A percentile compares a stretch with the other conserved stretches of the same genome.
phyloP scores from a whole-genome alignment of 2,797 vertebrate genomes.

The Siniperca scherzeri region DNA sequence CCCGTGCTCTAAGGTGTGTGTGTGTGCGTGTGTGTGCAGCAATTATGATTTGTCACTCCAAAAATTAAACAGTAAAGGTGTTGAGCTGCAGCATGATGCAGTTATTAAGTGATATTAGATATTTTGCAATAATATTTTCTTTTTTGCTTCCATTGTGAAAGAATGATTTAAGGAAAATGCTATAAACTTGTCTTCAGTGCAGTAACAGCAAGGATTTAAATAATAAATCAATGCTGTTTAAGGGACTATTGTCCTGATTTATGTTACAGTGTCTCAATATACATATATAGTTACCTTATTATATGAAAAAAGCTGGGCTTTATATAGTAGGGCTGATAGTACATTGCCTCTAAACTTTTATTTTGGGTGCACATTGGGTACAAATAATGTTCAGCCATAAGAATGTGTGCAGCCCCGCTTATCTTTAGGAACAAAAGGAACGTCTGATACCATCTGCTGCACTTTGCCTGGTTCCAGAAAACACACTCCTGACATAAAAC shows the following conservation, averaged over 20 bases:
- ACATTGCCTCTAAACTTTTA: background rate
- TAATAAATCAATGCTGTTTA: slow-evolving; percentile 26
- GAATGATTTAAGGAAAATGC: background rate
- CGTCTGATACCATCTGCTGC: slow-evolving; percentile 14
- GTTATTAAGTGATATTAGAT: background rate
- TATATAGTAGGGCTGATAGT: background rate
- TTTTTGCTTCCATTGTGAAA: background rate
- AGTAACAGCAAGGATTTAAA: slow-evolving; percentile 16
- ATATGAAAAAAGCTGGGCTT: background rate
- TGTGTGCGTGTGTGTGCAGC: slow-evolving; percentile 20
- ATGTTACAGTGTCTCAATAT: background rate
- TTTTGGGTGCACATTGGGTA: background rate
- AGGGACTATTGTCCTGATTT: slow-evolving; percentile 3
- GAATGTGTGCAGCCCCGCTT: background rate
- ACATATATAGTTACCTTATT: background rate
- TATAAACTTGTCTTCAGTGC: background rate
- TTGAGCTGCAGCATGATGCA: background rate
- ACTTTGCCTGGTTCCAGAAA: background rate
- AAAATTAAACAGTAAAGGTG: slow-evolving; percentile 8
- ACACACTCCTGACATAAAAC: background rate
- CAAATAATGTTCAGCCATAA: background rate
- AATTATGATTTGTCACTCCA: slow-evolving; percentile 7
- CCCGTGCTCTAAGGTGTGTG: background rate
- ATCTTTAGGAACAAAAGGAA: slow-evolving; percentile 21
- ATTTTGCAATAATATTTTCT: background rate